phyloP scores from a whole-genome alignment of 2,888 invertebrate species.

The Cataglyphis cursor region DNA sequence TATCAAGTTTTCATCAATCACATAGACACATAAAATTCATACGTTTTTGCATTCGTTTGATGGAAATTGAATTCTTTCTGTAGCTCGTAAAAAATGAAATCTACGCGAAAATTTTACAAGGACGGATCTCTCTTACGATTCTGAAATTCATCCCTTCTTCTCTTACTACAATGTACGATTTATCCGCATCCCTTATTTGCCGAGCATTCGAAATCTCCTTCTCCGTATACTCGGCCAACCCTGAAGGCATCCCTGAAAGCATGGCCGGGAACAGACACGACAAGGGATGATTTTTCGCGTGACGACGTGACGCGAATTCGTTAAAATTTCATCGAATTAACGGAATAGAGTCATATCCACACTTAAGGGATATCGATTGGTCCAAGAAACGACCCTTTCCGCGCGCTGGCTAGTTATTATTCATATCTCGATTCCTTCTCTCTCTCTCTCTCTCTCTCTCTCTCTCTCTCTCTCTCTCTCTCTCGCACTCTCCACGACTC shows the following conservation, averaged over 20 bases:
- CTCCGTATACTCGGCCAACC: background rate
- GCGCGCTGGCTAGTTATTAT: background rate
- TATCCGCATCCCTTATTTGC: background rate
- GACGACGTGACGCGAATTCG: background rate
- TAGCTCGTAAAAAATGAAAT: background rate
- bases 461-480: background rate
- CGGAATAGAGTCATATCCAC: background rate
- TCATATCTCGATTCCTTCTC: background rate
- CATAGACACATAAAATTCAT: background rate
- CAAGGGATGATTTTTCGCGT: background rate
- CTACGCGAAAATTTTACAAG: background rate
- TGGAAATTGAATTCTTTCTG: background rate
- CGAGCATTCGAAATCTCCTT: background rate
- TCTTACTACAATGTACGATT: background rate
- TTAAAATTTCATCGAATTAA: constrained; percentile 20
- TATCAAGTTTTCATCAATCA: background rate
- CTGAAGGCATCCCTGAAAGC: background rate
- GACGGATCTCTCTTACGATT: background rate
- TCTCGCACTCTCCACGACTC: constrained; percentile 15
- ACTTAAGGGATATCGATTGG: constrained; percentile 20
- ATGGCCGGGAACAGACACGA: background rate
- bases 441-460: background rate
- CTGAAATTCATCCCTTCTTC: background rate
- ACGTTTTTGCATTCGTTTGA: background rate
- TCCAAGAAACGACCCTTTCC: too few species aligned